Base-by-base conservation (phyloP, 2,797 vertebrate genomes). In the Crocidura indochinensis region DNA sequence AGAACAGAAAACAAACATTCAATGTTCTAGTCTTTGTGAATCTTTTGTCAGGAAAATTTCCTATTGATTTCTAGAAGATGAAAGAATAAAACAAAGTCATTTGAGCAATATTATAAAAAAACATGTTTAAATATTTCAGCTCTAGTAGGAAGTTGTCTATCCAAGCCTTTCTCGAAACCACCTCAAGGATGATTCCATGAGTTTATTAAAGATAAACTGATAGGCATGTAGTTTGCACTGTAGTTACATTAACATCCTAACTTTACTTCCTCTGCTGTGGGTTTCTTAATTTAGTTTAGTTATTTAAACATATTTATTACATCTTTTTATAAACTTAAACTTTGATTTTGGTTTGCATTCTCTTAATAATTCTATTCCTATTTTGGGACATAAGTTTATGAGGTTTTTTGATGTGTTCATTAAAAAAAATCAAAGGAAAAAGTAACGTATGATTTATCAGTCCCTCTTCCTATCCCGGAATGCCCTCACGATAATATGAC, bases 1-100 rank as follows among this genome's bases (percentile, higher is more conserved):
- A 69, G 75, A 87, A 68, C 10, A 71, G 77, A 97, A 94, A 95
- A 94, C 46, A 83, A 87, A 6, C 60, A 88, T 91, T 29, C n/a
- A 26, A 14, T 97, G 98, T 98, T 95, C 87, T 82, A 94, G 96
- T 93, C 83, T 82, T 87, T 97, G 86, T 47, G 80, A 92, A 38
- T 95, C 12, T 56, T 53, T 85, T 73, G 8, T 14, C 22, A 90
- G 56, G 53, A 31, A 67, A 11, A 4, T 71, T 96, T 97, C 91
- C 78, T 95, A 22, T 56, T 93, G 1, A 90, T 73, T 24, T 94
- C 95, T 72, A 11, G 69, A 87, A 94, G 91, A 82, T 60, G 84
- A 95, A 85, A 91, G 62, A 84, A 81, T 86, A 67, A 60, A 87
- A 90, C 10, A 65, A 19, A 93, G 31, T 79, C 0, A 29, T 86